Base-by-base conservation (phyloP, 2,113 vertebrate species). In the Trichechus manatus region DNA sequence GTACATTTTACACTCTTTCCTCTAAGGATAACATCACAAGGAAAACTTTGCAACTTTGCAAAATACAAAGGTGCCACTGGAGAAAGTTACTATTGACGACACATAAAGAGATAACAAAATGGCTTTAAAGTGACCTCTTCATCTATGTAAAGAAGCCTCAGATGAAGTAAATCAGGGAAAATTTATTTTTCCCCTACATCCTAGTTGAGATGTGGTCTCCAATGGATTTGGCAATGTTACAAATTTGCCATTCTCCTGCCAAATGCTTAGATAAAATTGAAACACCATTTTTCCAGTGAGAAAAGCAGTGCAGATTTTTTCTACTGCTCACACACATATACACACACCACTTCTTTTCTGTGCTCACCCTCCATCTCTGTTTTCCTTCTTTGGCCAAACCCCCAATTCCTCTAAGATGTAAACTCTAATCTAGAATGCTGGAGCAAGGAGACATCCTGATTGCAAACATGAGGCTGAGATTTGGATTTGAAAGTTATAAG, bases 1-100 rank as follows among this genome's bases (percentile, higher is more conserved):
- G 98, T 98, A 97, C 93, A 94, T 97, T 97, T 96, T 97, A 72
- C 61, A 96, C 88, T 96, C 53, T 83, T 9, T 85, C 77, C 97
- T 97, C 96, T 95, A 96, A 94, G 96, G 95, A 72, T 27, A 92
- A n/a, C 81, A 86, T 92, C 95, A 95, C 6, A 22, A 9, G 85
- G 27, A 94, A 97, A 98, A 84, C 36, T 91, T 89, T 59, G 47
- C 72, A 96, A 97, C 2, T 94, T 88, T 96, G 68, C 33, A 89
- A 96, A 44, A 85, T 93, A 96, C 44, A 93, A 94, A 79, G 64
- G 61, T 90, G 96, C 44, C 79, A 92, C 83, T 79, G 27, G 88
- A 97, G 25, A 33, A 95, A 59, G 66, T 96, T 84, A 93, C 31
- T 90, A 94, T 81, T 94, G 87, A 84, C 95, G 95, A 87, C 79